Percentiles rank a stretch among this genome's conserved stretches.
Evolutionary conservation across 1,140 invertebrate species (phyloP).

Genomic region (Battus philenor): DNA sequence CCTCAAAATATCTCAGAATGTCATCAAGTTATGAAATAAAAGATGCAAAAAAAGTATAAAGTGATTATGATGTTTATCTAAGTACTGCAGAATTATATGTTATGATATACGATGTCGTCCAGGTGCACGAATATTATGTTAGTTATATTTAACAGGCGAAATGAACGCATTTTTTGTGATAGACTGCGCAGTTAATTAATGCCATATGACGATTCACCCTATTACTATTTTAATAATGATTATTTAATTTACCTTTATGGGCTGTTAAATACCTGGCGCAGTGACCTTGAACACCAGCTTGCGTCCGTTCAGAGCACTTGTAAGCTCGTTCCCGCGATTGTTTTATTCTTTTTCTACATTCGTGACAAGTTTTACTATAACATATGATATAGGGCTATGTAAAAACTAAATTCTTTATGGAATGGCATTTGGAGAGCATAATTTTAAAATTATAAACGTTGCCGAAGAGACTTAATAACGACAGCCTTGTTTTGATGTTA

Average conservation of each 20-base stretch:
- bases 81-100: too few relatives aligned
- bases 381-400: not conserved
- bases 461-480: not conserved
- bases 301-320: slow-evolving; percentile 13
- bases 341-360: slow-evolving; percentile 11
- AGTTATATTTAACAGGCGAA: too few relatives aligned
- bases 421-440: not conserved
- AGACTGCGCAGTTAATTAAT: too few relatives aligned
- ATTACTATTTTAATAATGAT: too few relatives aligned
- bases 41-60: too few relatives aligned
- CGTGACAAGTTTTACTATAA: slow-evolving; percentile 11
- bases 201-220: too few relatives aligned
- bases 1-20: too few relatives aligned
- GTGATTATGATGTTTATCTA: too few relatives aligned
- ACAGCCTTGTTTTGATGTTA: not conserved
- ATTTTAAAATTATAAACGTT: not conserved
- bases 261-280: slow-evolving; percentile 3
- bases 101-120: too few relatives aligned
- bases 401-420: slow-evolving; percentile 4
- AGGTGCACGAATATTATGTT: too few relatives aligned
- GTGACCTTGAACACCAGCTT: slow-evolving; percentile 12
- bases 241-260: not conserved
- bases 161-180: too few relatives aligned
- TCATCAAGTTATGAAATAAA: too few relatives aligned
- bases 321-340: slow-evolving; percentile 5